Evolutionary conservation across 2,797 vertebrate species (phyloP).

Genomic region (Mus spretus): DNA sequence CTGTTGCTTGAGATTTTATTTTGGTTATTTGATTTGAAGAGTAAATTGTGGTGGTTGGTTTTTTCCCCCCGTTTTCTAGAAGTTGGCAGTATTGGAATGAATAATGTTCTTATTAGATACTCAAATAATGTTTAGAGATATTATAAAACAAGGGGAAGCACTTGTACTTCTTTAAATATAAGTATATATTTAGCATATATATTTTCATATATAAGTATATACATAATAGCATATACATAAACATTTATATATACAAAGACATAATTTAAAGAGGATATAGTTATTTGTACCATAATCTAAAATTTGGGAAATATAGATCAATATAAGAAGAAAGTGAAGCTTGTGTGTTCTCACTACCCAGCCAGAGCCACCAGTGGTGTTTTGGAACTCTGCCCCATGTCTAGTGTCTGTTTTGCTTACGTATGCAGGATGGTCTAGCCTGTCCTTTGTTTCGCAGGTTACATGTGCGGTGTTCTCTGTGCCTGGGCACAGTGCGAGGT

Average conservation of each 20-base stretch:
- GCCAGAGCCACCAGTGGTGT: not conserved
- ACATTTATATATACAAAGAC: not conserved
- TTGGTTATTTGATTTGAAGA: constrained; percentile 16
- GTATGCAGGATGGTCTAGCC: not conserved
- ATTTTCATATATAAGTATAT: not conserved
- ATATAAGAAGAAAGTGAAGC: not conserved
- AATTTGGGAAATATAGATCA: not conserved
- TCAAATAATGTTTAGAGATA: constrained; percentile 12
- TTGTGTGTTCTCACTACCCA: not conserved
- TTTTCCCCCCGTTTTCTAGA: not conserved
- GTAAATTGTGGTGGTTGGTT: constrained; percentile 7
- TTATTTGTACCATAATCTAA: constrained; percentile 36
- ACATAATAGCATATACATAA: not conserved
- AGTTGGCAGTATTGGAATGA: constrained; percentile 19
- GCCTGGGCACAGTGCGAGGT: not conserved
- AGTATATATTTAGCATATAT: not conserved
- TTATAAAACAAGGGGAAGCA: not conserved
- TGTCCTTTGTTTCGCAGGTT: not conserved
- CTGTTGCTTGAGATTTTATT: constrained; percentile 21
- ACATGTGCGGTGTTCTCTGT: not conserved
- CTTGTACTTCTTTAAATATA: not conserved
- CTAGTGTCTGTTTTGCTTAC: not conserved
- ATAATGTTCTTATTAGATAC: constrained; percentile 28
- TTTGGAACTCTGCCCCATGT: not conserved
- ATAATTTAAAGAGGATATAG: not conserved